Evolutionary conservation across 2,113 vertebrate species (phyloP).

Genomic region (Podocnemis expansa): DNA sequence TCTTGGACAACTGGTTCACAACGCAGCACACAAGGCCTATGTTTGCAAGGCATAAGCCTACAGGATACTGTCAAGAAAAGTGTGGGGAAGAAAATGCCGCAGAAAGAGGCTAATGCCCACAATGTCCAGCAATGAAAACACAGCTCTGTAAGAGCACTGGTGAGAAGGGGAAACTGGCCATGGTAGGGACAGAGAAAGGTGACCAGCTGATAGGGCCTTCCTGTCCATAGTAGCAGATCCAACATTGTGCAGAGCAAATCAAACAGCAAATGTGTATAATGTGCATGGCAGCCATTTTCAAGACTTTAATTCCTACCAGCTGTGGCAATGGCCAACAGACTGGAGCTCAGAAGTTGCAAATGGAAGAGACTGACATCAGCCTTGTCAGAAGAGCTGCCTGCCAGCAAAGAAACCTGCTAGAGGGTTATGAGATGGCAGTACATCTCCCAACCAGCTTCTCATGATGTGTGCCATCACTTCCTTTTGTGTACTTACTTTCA

Average conservation of each 20-base stretch:
- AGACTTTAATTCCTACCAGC: not conserved
- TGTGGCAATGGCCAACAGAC: accelerated
- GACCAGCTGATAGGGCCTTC: not conserved
- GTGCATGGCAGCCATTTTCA: not conserved
- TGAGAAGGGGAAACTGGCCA: not conserved
- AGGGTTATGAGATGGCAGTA: accelerated
- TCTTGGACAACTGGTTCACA: not conserved
- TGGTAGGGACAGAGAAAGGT: not conserved
- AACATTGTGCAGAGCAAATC: not conserved
- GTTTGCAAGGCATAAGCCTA: not conserved
- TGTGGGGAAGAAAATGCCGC: not conserved
- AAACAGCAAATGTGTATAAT: not conserved
- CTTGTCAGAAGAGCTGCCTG: not conserved
- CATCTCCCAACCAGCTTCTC: not conserved
- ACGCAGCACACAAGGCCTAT: accelerated
- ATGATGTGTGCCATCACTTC: not conserved
- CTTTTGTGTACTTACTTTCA: constrained; percentile 84
- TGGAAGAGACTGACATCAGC: not conserved
- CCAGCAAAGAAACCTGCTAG: not conserved
- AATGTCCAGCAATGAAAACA: not conserved
- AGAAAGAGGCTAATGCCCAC: not conserved
- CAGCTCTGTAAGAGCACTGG: not conserved
- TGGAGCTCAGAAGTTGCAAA: not conserved
- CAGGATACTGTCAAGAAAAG: not conserved
- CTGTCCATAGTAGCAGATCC: not conserved